Conservation (phyloP, 2,888 invertebrate genomes). For the Aromia moschata region DNA sequence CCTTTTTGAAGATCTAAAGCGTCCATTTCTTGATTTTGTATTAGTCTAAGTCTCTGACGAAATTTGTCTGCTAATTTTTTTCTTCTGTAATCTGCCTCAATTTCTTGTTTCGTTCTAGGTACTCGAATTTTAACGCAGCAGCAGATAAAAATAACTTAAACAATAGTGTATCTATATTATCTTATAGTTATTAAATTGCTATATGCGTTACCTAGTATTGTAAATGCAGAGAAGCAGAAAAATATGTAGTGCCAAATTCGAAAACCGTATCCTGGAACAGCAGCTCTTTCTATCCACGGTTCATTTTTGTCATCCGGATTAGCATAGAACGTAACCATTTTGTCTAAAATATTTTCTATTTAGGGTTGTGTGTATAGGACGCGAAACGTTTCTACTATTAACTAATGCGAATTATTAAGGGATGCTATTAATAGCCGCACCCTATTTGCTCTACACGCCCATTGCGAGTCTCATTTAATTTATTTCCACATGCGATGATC, state of each 20-base stretch:
- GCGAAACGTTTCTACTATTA: not conserved
- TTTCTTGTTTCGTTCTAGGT: slow-evolving; percentile 94
- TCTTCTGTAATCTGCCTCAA: slow-evolving; percentile 90
- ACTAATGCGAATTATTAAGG: slow-evolving; percentile 14
- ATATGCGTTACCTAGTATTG: slow-evolving; percentile 68
- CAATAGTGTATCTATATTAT: no score
- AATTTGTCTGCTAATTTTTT: slow-evolving; percentile 85
- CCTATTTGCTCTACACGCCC: slow-evolving; percentile 13
- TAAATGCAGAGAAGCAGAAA: slow-evolving; percentile 71
- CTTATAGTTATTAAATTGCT: no score
- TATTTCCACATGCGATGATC: slow-evolving; percentile 28
- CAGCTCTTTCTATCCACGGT: slow-evolving; percentile 77
- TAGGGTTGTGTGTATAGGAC: not conserved
- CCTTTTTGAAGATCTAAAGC: slow-evolving; percentile 80
- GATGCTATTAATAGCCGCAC: slow-evolving; percentile 24
- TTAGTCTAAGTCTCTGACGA: slow-evolving; percentile 79
- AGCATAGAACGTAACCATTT: slow-evolving; percentile 58
- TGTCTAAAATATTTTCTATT: not conserved
- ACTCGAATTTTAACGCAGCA: slow-evolving; percentile 92
- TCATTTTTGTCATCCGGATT: slow-evolving; percentile 58
- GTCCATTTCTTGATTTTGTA: slow-evolving; percentile 88
- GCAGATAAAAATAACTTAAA: slow-evolving; percentile 83
- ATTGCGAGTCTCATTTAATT: slow-evolving; percentile 11
- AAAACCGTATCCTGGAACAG: slow-evolving; percentile 73
- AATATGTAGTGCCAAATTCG: slow-evolving; percentile 86